These are phyloP conservation scores for Petrocephalus schoutedeni DNA, from an alignment of 2,797 vertebrate species.

Conservation along the genomic window DNA sequence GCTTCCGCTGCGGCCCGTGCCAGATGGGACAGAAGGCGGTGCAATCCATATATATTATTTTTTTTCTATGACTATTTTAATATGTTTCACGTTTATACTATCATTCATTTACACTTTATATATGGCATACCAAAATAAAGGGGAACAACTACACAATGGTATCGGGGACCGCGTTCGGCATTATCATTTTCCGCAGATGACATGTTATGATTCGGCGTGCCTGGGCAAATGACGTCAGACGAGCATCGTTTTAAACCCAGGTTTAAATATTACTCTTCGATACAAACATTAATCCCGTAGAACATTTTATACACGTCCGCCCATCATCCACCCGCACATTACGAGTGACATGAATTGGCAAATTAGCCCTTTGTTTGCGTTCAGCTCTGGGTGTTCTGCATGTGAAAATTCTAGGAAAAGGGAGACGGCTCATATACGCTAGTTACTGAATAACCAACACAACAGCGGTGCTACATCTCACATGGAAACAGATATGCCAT, in stretches of 20 bases:
- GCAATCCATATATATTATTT: neutral
- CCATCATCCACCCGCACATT: neutral
- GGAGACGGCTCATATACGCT: neutral
- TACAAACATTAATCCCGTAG: neutral
- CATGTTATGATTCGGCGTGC: neutral
- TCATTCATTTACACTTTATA: neutral
- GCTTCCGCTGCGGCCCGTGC: neutral
- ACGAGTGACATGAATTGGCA: neutral
- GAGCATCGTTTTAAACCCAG: neutral
- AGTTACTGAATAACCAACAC: neutral
- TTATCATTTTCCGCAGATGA: neutral
- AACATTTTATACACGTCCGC: neutral
- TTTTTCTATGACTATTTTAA: neutral
- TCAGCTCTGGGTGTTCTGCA: neutral
- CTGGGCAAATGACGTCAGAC: neutral
- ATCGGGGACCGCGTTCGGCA: neutral
- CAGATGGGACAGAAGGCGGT: neutral
- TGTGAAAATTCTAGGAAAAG: neutral
- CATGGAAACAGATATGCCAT: neutral
- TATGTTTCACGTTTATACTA: neutral
- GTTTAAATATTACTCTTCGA: neutral
- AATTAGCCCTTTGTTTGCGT: neutral
- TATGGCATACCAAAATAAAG: neutral
- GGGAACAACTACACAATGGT: neutral
- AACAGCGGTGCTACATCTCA: neutral